Conservation (phyloP, 2,888 invertebrate genomes). For the Euzophera pinguis region DNA sequence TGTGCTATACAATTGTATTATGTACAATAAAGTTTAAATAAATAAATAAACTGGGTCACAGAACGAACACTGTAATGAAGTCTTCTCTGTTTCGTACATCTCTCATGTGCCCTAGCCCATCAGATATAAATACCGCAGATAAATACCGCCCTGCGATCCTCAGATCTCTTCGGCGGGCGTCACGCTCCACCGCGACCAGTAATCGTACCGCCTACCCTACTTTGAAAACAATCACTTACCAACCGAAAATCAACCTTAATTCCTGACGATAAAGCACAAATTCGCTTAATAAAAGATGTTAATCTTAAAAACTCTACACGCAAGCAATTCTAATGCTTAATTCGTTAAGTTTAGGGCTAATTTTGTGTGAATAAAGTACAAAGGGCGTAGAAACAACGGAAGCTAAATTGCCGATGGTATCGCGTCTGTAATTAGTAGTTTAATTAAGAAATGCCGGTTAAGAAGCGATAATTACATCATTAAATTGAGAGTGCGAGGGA, state of each 20-base stretch:
- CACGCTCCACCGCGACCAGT: conserved; percentile 59
- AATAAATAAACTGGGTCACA: no score
- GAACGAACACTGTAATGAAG: no score
- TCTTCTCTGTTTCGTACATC: background rate
- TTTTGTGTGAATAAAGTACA: conserved; percentile 20
- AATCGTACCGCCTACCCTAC: conserved; percentile 61
- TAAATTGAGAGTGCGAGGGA: conserved; percentile 40
- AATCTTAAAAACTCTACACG: background rate
- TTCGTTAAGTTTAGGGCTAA: conserved; percentile 3
- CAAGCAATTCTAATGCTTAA: conserved; percentile 25
- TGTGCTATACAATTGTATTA: no score
- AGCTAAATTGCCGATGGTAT: conserved; percentile 46
- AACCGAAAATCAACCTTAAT: background rate
- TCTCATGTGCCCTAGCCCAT: background rate
- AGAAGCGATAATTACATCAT: conserved; percentile 67
- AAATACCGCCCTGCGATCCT: conserved; percentile 44
- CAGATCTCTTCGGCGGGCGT: conserved; percentile 76
- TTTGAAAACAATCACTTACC: background rate
- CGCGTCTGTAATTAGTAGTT: conserved; percentile 65
- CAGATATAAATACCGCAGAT: conserved; percentile 48
- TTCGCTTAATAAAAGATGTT: background rate
- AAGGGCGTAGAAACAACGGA: conserved; percentile 59
- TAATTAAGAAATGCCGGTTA: conserved; percentile 66
- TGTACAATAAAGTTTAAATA: no score
- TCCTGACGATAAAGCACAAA: background rate